Evolutionary conservation across 2,113 vertebrate species (phyloP).

Genomic region (Cryptomyrus ogoouensis): DNA sequence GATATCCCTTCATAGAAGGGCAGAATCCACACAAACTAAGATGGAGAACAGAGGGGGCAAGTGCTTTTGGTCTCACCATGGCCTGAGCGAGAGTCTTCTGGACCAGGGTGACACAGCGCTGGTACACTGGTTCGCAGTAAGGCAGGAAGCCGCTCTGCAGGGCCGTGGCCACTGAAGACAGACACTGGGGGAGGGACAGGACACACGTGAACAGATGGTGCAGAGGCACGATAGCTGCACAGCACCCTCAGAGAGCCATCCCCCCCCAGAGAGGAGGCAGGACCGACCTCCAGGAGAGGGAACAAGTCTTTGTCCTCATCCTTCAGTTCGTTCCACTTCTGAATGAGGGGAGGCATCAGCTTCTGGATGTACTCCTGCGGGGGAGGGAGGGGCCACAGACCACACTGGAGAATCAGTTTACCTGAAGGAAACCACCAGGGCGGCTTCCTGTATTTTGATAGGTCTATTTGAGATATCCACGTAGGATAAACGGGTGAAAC

Average conservation of each 20-base stretch:
- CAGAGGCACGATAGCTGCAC: no score
- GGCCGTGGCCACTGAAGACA: slow-evolving; percentile 87
- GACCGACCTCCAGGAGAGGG: slow-evolving; percentile 72
- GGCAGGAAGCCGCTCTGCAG: slow-evolving; percentile 90
- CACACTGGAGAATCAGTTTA: not conserved
- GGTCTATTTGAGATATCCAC: not conserved
- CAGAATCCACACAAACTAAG: not conserved
- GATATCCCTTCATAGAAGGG: not conserved
- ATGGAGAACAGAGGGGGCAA: not conserved
- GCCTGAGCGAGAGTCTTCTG: slow-evolving; percentile 91
- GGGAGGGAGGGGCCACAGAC: not conserved
- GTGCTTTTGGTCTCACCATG: slow-evolving; percentile 66
- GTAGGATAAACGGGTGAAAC: not conserved
- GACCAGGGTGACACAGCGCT: slow-evolving; percentile 89
- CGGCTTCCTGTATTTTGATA: not conserved
- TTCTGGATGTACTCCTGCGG: slow-evolving; percentile 85
- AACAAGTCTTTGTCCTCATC: slow-evolving; percentile 91
- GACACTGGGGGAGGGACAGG: slow-evolving; percentile 56
- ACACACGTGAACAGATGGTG: not conserved
- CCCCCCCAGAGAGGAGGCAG: not conserved
- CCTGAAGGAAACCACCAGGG: not conserved
- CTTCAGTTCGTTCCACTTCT: slow-evolving; percentile 90
- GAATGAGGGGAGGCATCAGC: slow-evolving; percentile 85
- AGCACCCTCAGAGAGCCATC: not conserved
- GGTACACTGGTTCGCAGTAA: slow-evolving; percentile 90